phyloP scores from a whole-genome alignment of 2,113 vertebrate species.

The Leptodactylus fuscus region DNA sequence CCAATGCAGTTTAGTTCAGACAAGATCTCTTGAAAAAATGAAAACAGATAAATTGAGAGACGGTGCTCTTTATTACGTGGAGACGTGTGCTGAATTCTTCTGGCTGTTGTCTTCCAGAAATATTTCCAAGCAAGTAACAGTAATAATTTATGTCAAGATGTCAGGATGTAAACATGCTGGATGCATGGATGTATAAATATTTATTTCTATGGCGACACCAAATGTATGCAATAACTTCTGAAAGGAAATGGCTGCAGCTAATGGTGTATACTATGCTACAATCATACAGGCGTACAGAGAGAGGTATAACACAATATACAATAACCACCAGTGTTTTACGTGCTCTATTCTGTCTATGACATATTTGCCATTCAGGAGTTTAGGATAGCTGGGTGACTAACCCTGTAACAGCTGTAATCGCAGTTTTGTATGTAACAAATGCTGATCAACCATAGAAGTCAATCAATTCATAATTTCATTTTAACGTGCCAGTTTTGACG shows the following conservation, averaged over 20 bases:
- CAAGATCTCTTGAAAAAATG: slow-evolving; percentile 24
- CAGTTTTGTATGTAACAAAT: not conserved
- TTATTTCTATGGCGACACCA: slow-evolving; percentile 8
- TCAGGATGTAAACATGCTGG: not conserved
- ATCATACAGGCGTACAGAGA: too few relatives aligned
- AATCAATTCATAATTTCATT: too few relatives aligned
- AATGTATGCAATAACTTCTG: slow-evolving; percentile 17
- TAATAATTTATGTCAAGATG: slow-evolving; percentile 12
- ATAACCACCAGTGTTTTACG: not conserved
- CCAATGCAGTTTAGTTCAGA: slow-evolving; percentile 12
- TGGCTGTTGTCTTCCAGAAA: not conserved
- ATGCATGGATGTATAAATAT: not conserved
- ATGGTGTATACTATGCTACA: too few relatives aligned
- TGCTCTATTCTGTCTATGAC: not conserved
- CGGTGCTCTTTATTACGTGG: not conserved
- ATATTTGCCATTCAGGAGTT: not conserved
- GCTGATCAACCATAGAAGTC: too few relatives aligned
- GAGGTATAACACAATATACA: not conserved
- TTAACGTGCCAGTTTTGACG: too few relatives aligned
- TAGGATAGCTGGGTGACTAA: not conserved
- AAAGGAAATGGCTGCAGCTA: not conserved
- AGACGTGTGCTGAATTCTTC: not conserved
- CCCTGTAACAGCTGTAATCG: too few relatives aligned
- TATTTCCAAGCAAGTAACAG: slow-evolving; percentile 17
- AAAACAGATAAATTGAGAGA: not conserved